Evolutionary conservation across 2,888 invertebrate species (phyloP), one percentile per base, ranked within the genome.

Genomic region (Synergus itoensis): DNA sequence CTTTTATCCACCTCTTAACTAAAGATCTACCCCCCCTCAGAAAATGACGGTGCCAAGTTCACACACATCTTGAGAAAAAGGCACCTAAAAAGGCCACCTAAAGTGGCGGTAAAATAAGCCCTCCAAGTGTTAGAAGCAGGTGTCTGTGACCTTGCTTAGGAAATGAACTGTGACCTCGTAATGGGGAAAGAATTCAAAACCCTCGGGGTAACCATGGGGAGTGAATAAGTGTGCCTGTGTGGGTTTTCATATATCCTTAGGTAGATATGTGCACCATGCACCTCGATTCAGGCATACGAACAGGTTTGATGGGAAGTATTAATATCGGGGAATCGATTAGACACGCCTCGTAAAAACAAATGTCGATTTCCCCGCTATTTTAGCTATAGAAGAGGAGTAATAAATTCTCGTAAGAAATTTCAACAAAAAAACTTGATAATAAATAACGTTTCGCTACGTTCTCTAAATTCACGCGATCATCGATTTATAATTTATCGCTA

Each of bases 221-320:
- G 78, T 83, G 81, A 76, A 41, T 45, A 41, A 67, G 57, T 77
- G 40, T 45, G 21, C 12, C 4, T 67, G 65, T 48, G n/a, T 60
- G 12, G n/a, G 4, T 48, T 45, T 40, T 18, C 4, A 14, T 28
- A 62, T n/a, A n/a, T 16, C 18, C n/a, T 12, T 57, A 60, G 14
- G 14, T 77, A 78, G 41, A 53, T 48, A 53, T 60, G 69, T 62
- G 43, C 40, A 73, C 48, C 45, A 28, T 28, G 28, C 28, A 28
- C 28, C 28, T 53, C 45, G 45, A 45, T 65, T 77, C 77, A 65
- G 79, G 82, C 67, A 67, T 53, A 67, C 82, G 83, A 87, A 88
- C 88, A 88, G 88, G 87, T 87, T 86, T 85, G 81, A 87, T 87
- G 85, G 84, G 84, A 87, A 87, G 82, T 85, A 86, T 86, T 87